Conservation (phyloP, 2,888 invertebrate genomes). For the Cotesia congregata region DNA sequence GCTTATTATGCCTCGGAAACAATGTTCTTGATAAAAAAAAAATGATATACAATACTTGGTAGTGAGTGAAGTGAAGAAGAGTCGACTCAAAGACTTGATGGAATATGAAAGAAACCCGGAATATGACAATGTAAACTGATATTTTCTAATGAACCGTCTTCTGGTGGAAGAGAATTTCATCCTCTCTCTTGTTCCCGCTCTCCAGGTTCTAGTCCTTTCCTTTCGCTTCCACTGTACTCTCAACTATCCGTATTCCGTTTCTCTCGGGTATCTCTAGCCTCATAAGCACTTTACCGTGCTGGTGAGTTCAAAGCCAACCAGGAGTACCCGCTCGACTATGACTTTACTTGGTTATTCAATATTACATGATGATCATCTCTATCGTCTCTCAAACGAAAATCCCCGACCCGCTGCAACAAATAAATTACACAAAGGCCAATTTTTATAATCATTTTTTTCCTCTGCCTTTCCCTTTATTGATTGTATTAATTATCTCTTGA, state of each 20-base stretch:
- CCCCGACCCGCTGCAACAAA: slow-evolving; percentile 14
- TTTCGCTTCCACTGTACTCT: background rate
- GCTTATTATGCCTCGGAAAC: too few species aligned
- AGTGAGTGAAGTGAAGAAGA: background rate
- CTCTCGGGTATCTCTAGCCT: slow-evolving; percentile 22
- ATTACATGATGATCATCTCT: slow-evolving; percentile 42
- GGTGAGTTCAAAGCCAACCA: slow-evolving; percentile 45
- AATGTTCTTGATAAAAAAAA: background rate
- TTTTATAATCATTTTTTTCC: background rate
- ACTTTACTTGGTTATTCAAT: slow-evolving; percentile 37
- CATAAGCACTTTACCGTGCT: slow-evolving; percentile 22
- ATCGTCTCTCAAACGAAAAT: slow-evolving; percentile 42
- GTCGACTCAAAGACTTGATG: background rate
- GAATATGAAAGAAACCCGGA: slow-evolving; percentile 16
- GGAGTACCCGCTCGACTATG: slow-evolving; percentile 27
- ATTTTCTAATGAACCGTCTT: slow-evolving; percentile 48
- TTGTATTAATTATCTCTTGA: too few species aligned
- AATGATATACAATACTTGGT: background rate
- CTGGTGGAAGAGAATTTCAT: background rate
- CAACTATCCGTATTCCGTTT: slow-evolving; percentile 4
- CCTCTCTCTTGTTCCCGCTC: background rate
- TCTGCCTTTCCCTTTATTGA: background rate
- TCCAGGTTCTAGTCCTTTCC: background rate
- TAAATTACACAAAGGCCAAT: slow-evolving; percentile 40
- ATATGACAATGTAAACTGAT: slow-evolving; percentile 43